Evolutionary conservation across 2,113 vertebrate genomes (phyloP), one percentile per base, ranked within the genome.

Genomic region (Lepidothrix coronata): DNA sequence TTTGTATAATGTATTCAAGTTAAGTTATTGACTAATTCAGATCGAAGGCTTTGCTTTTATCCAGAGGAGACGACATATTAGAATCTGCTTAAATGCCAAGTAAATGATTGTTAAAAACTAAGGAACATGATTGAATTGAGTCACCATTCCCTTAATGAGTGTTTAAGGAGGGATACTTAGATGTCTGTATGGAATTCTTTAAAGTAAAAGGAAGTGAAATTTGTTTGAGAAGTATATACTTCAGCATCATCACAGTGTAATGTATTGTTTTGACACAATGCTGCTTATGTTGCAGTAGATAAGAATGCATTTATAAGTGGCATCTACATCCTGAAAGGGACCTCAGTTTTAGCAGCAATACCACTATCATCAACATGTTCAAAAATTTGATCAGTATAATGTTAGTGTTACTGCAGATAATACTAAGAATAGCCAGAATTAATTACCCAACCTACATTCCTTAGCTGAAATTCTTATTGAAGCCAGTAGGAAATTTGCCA

Each of bases 21-120:
- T 92, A 88, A 88, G 84, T 88, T 94, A 85, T 80, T 95, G 72
- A 89, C 66, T 88, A 84, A 82, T 75, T 73, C 77, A 83, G 48
- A 86, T 85, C 0, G 2, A 94, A 93, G 67, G 33, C 57, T 80
- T 74, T 95, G 58, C 63, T 93, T 89, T 91, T 74, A 84, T 76
- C 27, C 39, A 54, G 67, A 85, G 52, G 78, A 59, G 17, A 6
- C 30, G 80, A 33, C 44, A 52, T 46, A 54, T 20, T 54, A 67
- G 37, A 74, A 95, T 87, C 63, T 75, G 43, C 54, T 82, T 77
- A 95, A 96, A 90, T 85, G 66, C 43, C 77, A 87, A 70, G 39
- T 33, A 82, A 93, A 93, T 1, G 5, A 65, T 93, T 74, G 44
- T 35, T 74, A 41, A 67, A 82, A 83, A 21, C 6, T 83, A 46